These are phyloP conservation scores for Platyrinchus mystaceus DNA, from an alignment of 2,797 vertebrate genomes.

Conservation along the genomic window DNA sequence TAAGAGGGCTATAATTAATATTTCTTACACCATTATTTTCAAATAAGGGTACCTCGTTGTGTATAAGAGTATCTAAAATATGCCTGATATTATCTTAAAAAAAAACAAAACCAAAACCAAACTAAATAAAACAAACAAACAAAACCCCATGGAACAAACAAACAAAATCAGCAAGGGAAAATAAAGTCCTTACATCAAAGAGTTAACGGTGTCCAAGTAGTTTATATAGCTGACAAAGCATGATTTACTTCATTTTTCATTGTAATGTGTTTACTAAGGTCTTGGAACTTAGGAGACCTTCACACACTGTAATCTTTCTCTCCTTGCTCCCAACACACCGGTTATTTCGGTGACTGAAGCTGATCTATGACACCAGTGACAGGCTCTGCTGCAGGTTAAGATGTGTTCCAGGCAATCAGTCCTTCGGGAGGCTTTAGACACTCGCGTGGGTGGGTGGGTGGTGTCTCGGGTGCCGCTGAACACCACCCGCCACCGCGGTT, in stretches of 20 bases:
- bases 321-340: background rate
- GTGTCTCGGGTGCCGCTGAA: rapidly evolving
- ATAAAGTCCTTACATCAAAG: background rate
- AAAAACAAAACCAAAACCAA: background rate
- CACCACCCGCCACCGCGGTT: rapidly evolving
- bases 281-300: background rate
- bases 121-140: background rate
- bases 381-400: background rate
- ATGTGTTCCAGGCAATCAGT: too few species aligned
- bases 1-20: background rate
- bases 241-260: background rate
- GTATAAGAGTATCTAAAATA: background rate
- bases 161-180: background rate
- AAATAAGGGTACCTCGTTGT: background rate
- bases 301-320: background rate
- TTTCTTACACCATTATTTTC: background rate
- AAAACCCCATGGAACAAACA: background rate
- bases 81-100: background rate
- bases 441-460: rapidly evolving
- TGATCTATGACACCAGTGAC: background rate
- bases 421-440: rapidly evolving
- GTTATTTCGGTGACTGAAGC: background rate
- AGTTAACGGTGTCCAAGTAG: background rate
- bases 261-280: background rate
- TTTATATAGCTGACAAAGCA: background rate